Conservation (phyloP, 2,797 vertebrate species). For the Antennarius maculatus region DNA sequence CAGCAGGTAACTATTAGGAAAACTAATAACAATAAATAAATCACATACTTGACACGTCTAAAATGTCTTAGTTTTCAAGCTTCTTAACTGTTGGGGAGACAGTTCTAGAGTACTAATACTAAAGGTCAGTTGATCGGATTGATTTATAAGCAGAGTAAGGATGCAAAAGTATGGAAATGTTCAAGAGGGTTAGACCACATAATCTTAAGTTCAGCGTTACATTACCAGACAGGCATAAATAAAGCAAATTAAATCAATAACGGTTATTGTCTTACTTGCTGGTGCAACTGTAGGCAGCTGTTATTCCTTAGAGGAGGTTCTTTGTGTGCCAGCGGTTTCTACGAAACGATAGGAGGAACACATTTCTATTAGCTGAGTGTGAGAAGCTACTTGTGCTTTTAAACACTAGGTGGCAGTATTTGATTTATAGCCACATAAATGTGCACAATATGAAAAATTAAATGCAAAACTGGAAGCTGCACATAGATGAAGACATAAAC, state of each 20-base stretch:
- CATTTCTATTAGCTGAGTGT: slow-evolving; percentile 56
- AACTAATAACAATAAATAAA: too few species aligned
- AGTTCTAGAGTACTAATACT: too few species aligned
- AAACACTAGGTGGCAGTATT: slow-evolving; percentile 55
- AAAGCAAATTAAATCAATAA: neutral
- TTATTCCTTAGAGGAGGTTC: slow-evolving; percentile 81
- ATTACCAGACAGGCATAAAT: neutral
- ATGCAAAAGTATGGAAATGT: too few species aligned
- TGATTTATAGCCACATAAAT: slow-evolving; percentile 19
- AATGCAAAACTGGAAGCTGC: neutral
- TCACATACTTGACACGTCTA: too few species aligned
- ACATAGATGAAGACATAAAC: neutral
- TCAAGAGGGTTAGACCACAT: too few species aligned
- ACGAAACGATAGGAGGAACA: slow-evolving; percentile 53
- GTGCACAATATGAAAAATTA: neutral
- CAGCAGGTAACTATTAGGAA: too few species aligned
- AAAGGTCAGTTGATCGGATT: too few species aligned
- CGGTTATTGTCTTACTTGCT: slow-evolving; percentile 78
- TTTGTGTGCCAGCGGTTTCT: slow-evolving; percentile 85
- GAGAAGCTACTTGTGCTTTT: slow-evolving; percentile 3
- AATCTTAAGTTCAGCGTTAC: too few species aligned
- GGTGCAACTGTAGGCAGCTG: slow-evolving; percentile 87
- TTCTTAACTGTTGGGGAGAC: too few species aligned
- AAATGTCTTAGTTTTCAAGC: too few species aligned
- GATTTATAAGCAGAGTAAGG: too few species aligned